A percentile compares a stretch with the other conserved stretches of the same genome.
Conservation (phyloP, 2,797 vertebrate species). For the Labroides dimidiatus region DNA sequence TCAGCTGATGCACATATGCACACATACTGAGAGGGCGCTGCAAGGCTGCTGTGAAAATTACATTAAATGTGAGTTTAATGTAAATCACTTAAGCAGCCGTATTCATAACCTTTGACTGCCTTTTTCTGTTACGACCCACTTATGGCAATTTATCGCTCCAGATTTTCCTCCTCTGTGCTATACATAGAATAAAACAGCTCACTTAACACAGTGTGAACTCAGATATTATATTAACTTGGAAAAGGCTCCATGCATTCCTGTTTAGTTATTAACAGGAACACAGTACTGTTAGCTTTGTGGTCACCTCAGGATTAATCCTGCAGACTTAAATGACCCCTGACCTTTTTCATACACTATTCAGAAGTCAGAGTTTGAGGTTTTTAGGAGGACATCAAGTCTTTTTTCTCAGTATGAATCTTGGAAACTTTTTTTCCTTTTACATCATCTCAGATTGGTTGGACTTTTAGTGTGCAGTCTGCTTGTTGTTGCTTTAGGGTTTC, state of each 20-base stretch:
- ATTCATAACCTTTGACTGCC: slow-evolving; percentile 19
- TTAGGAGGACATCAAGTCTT: too few species aligned
- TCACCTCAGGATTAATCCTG: too few species aligned
- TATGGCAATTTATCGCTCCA: not conserved
- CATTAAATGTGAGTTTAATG: slow-evolving; percentile 16
- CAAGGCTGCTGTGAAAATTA: slow-evolving; percentile 9
- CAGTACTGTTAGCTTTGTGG: too few species aligned
- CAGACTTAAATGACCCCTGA: too few species aligned
- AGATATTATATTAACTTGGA: not conserved
- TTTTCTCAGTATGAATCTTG: too few species aligned
- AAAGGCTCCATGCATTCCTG: too few species aligned
- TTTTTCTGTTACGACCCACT: not conserved
- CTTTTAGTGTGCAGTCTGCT: too few species aligned
- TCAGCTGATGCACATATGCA: not conserved
- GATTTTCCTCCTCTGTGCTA: not conserved
- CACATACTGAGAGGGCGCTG: not conserved
- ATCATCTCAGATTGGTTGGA: too few species aligned
- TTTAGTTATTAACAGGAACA: not conserved
- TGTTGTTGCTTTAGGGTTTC: too few species aligned
- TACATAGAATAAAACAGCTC: not conserved
- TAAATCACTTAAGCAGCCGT: slow-evolving; percentile 22
- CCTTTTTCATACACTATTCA: too few species aligned
- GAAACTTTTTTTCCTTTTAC: too few species aligned
- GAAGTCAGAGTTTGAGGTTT: too few species aligned
- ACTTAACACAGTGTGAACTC: not conserved